phyloP scores from a whole-genome alignment of 2,797 vertebrate species.

The Chaenodraco wilsoni region DNA sequence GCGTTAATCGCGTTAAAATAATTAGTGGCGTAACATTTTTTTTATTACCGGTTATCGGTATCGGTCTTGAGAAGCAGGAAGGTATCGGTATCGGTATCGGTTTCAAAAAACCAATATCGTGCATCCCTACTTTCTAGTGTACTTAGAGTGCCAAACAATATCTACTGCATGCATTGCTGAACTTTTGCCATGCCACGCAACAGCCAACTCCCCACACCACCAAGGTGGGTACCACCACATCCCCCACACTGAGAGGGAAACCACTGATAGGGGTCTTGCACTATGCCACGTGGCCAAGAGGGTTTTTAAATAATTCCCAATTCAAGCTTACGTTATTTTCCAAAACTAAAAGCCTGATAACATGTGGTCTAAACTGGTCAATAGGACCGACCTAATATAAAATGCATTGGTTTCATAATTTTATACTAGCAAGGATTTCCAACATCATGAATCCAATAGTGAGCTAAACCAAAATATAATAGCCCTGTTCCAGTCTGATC shows the following conservation, averaged over 20 bases:
- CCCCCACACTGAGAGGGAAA: background rate
- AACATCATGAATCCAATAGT: slow-evolving; percentile 4
- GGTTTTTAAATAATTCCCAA: background rate
- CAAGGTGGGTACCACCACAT: background rate
- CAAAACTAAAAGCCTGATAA: background rate
- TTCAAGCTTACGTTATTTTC: background rate
- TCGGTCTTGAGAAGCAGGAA: too few relatives aligned
- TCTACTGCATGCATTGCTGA: background rate
- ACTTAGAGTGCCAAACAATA: background rate
- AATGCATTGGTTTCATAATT: background rate
- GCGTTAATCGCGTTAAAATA: too few relatives aligned
- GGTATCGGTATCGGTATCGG: too few relatives aligned
- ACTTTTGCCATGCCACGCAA: background rate
- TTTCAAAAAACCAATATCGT: too few relatives aligned
- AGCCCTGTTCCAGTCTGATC: background rate
- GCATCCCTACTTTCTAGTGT: too few relatives aligned
- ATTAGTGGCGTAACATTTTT: too few relatives aligned
- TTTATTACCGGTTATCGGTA: too few relatives aligned
- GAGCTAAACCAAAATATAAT: slow-evolving; percentile 4
- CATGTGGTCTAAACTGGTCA: background rate
- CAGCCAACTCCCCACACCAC: background rate
- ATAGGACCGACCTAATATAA: background rate
- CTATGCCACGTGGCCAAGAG: background rate
- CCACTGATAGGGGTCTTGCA: slow-evolving; percentile 3
- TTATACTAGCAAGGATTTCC: background rate